These are phyloP conservation scores for Pristionchus mayeri DNA, from an alignment of 2,888 invertebrate species.

Conservation along the genomic window DNA sequence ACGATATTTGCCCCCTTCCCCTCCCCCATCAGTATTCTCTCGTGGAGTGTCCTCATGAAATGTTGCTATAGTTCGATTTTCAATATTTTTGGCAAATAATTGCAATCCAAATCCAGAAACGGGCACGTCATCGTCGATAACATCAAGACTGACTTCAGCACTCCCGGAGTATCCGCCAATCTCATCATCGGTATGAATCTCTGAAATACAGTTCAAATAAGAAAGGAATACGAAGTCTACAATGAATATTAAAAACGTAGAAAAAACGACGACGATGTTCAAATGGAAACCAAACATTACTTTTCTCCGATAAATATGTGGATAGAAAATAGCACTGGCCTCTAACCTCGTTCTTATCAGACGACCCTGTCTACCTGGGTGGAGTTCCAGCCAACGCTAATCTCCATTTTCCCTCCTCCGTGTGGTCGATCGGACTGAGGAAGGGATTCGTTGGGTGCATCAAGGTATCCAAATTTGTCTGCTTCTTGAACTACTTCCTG, in stretches of 20 bases:
- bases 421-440: conserved; percentile 63
- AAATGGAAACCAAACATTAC: too few relatives aligned
- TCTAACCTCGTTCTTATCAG: conserved; percentile 53
- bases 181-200: conserved; percentile 69
- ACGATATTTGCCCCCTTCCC: too few relatives aligned
- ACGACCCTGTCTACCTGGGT: conserved; percentile 68
- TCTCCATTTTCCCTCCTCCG: conserved; percentile 58
- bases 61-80: neutral
- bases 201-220: too few relatives aligned
- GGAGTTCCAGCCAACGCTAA: conserved; percentile 59
- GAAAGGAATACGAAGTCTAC: too few relatives aligned
- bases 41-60: neutral
- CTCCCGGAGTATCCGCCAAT: conserved; percentile 75
- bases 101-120: conserved; percentile 53
- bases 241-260: too few relatives aligned
- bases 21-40: too few relatives aligned
- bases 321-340: too few relatives aligned
- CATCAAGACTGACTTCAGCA: conserved; percentile 73
- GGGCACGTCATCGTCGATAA: conserved; percentile 72
- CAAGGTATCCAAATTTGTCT: too few relatives aligned
- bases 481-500: too few relatives aligned
- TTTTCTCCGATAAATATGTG: too few relatives aligned
- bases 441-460: conserved; percentile 67
- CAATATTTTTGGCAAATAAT: neutral
- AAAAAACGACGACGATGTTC: too few relatives aligned